Evolutionary conservation across 2,797 vertebrate species (phyloP).

Genomic region (Nyctibius grandis): DNA sequence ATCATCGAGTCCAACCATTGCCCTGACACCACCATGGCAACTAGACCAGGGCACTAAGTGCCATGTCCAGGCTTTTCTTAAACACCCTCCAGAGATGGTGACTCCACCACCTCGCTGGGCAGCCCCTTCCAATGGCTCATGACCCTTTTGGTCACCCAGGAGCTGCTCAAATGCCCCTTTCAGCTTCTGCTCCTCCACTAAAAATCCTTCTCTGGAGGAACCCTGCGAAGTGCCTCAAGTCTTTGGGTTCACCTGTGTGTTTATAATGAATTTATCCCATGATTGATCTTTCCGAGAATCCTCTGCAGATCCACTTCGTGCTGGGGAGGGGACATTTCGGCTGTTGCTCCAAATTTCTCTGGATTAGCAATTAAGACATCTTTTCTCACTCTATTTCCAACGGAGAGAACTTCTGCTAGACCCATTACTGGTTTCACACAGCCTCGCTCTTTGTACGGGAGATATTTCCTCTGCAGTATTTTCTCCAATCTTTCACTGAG

Average conservation of each 20-base stretch:
- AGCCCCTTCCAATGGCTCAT: no score
- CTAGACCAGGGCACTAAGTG: no score
- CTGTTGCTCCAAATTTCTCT: neutral
- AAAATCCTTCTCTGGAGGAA: neutral
- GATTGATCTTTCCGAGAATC: neutral
- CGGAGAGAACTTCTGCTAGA: slow-evolving; percentile 31
- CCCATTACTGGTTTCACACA: slow-evolving; percentile 28
- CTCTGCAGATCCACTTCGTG: neutral
- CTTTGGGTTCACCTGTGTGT: neutral
- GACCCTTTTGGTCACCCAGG: neutral
- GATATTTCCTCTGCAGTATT: neutral
- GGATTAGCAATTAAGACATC: slow-evolving; percentile 58
- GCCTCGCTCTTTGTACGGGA: neutral
- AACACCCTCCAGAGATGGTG: no score
- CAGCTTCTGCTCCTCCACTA: neutral
- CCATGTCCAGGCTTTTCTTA: no score
- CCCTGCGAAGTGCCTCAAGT: accelerated
- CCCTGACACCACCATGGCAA: no score
- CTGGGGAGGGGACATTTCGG: neutral
- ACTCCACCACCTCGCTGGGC: no score
- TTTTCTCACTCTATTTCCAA: slow-evolving; percentile 31
- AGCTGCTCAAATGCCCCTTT: neutral
- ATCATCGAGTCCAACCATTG: no score
- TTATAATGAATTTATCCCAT: neutral
- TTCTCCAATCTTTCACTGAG: neutral